Base-by-base conservation (phyloP, 2,797 vertebrate species). In the Cossypha caffra region DNA sequence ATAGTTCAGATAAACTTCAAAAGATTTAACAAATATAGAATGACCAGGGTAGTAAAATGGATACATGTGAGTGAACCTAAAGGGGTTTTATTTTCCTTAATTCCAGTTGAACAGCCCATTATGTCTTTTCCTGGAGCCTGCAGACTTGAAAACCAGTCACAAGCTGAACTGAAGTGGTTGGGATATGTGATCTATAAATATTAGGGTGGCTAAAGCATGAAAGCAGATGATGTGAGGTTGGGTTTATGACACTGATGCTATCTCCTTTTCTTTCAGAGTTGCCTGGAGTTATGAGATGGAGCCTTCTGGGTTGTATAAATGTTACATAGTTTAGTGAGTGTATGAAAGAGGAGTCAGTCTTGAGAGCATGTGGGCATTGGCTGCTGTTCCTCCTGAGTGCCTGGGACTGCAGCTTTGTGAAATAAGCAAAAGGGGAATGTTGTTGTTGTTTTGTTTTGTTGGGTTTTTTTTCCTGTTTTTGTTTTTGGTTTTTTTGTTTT, bases 301-400 rank as follows among this genome's bases (percentile, higher is more conserved):
- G 88, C 72, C 86, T 94, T 89, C 81, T 94, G 93, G 76, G 38
- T 55, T 95, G 90, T 93, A 75, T 90, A 90, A 92, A 93, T 83
- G 78, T 83, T 92, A 54, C 89, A 90, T 89, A 86, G 64, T 94
- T 96, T 58, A 93, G 85, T 92, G 92, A 96, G 94, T 83, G 89
- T 58, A 93, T 83, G 95, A 93, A 95, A 96, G 81, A 79, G 69
- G 68, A 88, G 72, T 54, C 78, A 74, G 81, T 71, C 78, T 74
- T 6, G 3, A 74, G 72, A 82, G 71, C 76, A 31, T 1, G 9
- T 47, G 85, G 92, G 55, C 81, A 78, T 69, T 26, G 23, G 82
- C 86, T 92, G 86, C 80, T 90, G 74, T 28, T 91, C 45, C 73
- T 94, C n/a, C 71, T 11, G 35, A 47, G 38, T 33, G 69, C 58